Evolutionary conservation across 2,797 vertebrate species (phyloP), one percentile per base, ranked within the genome.

Genomic region (Phataginus tetradactyla): DNA sequence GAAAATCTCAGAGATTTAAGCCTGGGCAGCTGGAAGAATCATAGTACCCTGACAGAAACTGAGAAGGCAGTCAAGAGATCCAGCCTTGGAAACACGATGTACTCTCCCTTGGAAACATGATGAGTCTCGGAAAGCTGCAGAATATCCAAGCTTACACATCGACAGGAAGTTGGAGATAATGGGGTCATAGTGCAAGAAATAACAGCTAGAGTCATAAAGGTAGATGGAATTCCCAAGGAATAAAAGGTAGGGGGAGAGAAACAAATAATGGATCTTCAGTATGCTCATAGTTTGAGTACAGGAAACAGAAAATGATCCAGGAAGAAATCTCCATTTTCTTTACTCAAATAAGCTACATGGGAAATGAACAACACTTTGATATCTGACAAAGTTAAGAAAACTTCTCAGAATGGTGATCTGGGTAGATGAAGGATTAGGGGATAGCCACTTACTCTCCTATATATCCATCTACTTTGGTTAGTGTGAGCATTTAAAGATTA

Each of bases 31-130:
- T 87, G 13, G 32, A 51, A 84, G 71, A 96, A 78, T 78, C 34
- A 94, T 57, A 9, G n/a, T 64, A 63, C 23, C 63, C 32, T 79
- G 51, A 74, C 72, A 96, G 53, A 96, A 90, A 90, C 51, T 86
- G 55, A 61, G 74, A 93, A 91, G 23, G 6, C 72, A 7, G 20
- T 51, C 14, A 83, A 15, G 34, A 14, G 64, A 57, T 63, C 37
- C 27, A 74, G 37, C 12, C 45, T 94, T 25, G 15, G 27, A 90
- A 86, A 83, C 49, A 78, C 23, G 13, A 87, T 69, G 23, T 61
- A 39, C 27, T 96, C 34, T 72, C 10, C 15, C 57, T 63, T 68
- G 77, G n/a, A 91, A 91, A 71, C n/a, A 14, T 13, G 14, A 79
- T 72, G 53, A 37, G 6, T 85, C 90, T 92, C 75, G 66, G n/a